Percentiles rank a stretch among this genome's conserved stretches.
Evolutionary conservation across 2,888 invertebrate genomes (phyloP).

Genomic region (Drosophila mulleri): DNA sequence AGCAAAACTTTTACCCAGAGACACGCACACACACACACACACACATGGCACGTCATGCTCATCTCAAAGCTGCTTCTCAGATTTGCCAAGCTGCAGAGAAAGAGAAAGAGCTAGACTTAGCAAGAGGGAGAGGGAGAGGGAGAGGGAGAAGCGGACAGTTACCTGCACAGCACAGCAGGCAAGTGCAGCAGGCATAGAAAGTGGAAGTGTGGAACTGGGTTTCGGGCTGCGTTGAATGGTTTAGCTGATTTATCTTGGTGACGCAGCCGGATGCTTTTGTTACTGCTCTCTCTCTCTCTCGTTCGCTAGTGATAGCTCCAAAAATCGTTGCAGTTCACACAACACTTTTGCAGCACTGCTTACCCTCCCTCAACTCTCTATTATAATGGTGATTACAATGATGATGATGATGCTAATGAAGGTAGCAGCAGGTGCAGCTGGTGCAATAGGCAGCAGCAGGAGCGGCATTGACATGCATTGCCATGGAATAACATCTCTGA

Average conservation of each 20-base stretch:
- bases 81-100: not conserved
- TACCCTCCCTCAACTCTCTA: no score
- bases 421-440: not conserved
- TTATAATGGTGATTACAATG: not conserved
- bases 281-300: slow-evolving; percentile 33
- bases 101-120: not conserved
- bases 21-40: not conserved
- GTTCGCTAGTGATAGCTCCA: slow-evolving; percentile 54
- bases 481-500: not conserved
- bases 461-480: slow-evolving; percentile 12
- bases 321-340: slow-evolving; percentile 79
- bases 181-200: slow-evolving; percentile 34
- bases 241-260: slow-evolving; percentile 65
- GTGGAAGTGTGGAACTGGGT: slow-evolving; percentile 11
- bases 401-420: slow-evolving; percentile 2
- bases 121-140: not conserved
- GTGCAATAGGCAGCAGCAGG: not conserved
- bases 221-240: slow-evolving; percentile 10
- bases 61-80: slow-evolving; percentile 4
- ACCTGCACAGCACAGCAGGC: slow-evolving; percentile 42
- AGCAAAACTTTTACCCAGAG: slow-evolving; percentile 32
- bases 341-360: slow-evolving; percentile 47
- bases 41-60: not conserved
- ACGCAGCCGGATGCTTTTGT: slow-evolving; percentile 71
- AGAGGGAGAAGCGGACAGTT: not conserved